Base-by-base conservation (phyloP, 2,113 vertebrate genomes). In the Lichenostomus cassidix region DNA sequence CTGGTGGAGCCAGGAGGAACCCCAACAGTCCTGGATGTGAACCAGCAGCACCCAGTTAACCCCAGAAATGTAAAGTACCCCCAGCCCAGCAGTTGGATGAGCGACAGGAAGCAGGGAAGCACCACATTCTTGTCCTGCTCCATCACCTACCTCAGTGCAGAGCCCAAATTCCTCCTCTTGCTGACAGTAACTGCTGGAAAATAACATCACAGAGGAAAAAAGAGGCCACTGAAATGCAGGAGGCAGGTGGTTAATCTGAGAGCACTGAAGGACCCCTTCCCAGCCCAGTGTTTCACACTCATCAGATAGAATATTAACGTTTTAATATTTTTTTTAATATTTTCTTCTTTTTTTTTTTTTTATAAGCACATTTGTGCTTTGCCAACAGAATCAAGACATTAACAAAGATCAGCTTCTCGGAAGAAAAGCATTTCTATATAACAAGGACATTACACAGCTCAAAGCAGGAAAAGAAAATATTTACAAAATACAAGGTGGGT, bases 381-480 rank as follows among this genome's bases (percentile, higher is more conserved):
- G 98, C 98, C 97, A 98, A 98, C 98, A 98, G 97, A 98, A 97
- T 98, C 98, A 97, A 98, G 97, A 98, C 97, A 97, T 97, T 97
- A 98, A 98, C 97, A 97, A 97, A 98, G 98, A 98, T 97, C 97
- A 94, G 97, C 98, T 98, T 96, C 97, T 98, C 98, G 97, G 98
- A 98, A 98, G 98, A 98, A 98, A 98, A 98, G 97, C 97, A 82
- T 97, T 98, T 98, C 98, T 98, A 97, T 98, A 98, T 97, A 98
- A 98, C 98, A 97, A 98, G 97, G 98, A 98, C 98, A 98, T 97
- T 97, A 98, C 98, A 98, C 97, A 98, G 97, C 97, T 98, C 97
- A 97, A 98, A 98, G 97, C 97, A 98, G 97, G 97, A 98, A 98
- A 98, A 98, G 96, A 98, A 98, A 98, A 98, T 98, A 98, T 98